Percentiles rank a stretch among this genome's conserved stretches.
These are phyloP conservation scores for Andricus quercusramuli DNA, from an alignment of 2,888 invertebrate genomes.

Conservation along the genomic window DNA sequence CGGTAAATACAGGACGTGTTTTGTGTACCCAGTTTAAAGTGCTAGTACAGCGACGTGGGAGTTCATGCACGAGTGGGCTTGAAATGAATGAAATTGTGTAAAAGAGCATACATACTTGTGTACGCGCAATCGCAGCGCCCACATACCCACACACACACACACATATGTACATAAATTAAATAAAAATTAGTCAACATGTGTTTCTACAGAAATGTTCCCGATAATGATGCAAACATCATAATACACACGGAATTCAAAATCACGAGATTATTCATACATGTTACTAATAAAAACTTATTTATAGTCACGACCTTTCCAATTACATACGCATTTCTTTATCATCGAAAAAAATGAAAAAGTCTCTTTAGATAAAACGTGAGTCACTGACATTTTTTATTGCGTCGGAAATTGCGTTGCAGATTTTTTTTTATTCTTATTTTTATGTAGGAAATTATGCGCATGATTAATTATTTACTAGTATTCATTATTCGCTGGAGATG, in stretches of 20 bases:
- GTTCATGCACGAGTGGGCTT: background rate
- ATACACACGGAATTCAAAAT: background rate
- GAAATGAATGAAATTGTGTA: slow-evolving; percentile 29
- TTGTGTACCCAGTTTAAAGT: slow-evolving; percentile 52
- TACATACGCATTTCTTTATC: no score
- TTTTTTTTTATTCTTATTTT: background rate
- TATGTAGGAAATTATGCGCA: background rate
- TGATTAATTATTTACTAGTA: background rate
- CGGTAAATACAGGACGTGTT: slow-evolving; percentile 53
- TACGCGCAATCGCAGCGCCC: background rate
- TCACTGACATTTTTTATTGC: no score
- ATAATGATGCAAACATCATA: background rate
- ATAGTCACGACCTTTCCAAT: background rate
- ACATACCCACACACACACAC: background rate
- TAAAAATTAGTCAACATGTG: slow-evolving; percentile 27
- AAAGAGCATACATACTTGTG: background rate
- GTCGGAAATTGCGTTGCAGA: background rate
- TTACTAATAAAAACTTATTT: background rate
- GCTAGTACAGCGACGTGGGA: slow-evolving; percentile 32
- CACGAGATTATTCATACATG: background rate
- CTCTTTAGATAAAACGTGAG: no score
- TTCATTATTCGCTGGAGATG: background rate
- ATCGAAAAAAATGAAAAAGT: no score
- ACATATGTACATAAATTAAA: background rate
- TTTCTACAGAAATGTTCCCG: background rate